Conservation (phyloP, 2,888 invertebrate genomes). For the Nineta flava region DNA sequence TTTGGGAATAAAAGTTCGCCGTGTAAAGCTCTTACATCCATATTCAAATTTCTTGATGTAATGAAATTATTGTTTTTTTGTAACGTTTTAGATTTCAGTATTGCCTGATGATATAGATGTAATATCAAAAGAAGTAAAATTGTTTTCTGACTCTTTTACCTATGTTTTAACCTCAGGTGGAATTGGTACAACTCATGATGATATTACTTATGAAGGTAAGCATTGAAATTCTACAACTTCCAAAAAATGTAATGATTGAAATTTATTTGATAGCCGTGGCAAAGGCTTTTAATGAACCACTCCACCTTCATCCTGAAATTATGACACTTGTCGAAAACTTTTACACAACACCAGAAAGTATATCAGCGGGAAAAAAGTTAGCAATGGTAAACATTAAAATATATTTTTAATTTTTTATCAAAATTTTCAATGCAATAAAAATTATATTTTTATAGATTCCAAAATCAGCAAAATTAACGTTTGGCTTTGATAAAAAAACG, state of each 20-base stretch:
- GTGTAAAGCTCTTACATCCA: conserved; percentile 25
- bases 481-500: conserved; percentile 20
- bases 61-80: conserved; percentile 1
- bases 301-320: conserved; percentile 29
- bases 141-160: conserved; percentile 40
- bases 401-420: neutral
- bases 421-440: neutral
- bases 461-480: conserved; percentile 27
- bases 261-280: conserved; percentile 28
- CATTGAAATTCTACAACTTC: conserved; percentile 4
- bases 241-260: conserved; percentile 3
- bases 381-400: conserved; percentile 9
- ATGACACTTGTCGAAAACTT: conserved; percentile 28
- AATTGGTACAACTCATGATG: conserved; percentile 65
- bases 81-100: conserved; percentile 38
- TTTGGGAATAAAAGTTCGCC: conserved; percentile 43
- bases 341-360: conserved; percentile 27
- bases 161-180: conserved; percentile 63
- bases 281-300: conserved; percentile 31
- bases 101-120: conserved; percentile 45
- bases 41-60: conserved; percentile 3
- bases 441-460: conserved; percentile 33
- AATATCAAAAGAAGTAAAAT: conserved; percentile 44
- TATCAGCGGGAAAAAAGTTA: conserved; percentile 22
- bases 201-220: conserved; percentile 52